A percentile compares a stretch with the other conserved stretches of the same genome.
phyloP scores from a whole-genome alignment of 2,888 invertebrate species.

The Petrophora chlorosata region DNA sequence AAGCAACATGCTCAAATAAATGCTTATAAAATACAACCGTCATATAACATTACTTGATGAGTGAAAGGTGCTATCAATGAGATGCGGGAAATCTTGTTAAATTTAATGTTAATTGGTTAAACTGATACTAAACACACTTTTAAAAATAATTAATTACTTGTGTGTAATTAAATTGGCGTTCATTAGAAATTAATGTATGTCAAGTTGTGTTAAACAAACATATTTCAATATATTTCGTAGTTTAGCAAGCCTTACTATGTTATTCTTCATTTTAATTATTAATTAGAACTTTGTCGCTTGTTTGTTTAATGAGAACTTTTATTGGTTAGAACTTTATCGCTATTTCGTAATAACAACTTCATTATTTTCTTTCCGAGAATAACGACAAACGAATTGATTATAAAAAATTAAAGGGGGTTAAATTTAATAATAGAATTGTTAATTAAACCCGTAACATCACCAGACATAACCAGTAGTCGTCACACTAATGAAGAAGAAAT shows the following conservation, averaged over 20 bases:
- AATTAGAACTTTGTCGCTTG: too few relatives aligned
- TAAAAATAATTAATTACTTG: neutral
- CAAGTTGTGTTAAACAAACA: neutral
- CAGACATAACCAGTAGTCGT: slow-evolving; percentile 22
- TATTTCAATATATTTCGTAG: neutral
- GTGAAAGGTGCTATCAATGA: slow-evolving; percentile 20
- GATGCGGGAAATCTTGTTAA: slow-evolving; percentile 4
- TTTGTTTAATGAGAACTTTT: too few relatives aligned
- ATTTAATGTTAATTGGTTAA: slow-evolving; percentile 6
- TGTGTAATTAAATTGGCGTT: too few relatives aligned
- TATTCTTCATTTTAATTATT: too few relatives aligned
- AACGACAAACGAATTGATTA: too few relatives aligned
- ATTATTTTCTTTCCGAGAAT: too few relatives aligned
- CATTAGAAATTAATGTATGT: neutral
- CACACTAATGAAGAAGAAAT: slow-evolving; percentile 29
- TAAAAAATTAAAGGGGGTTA: neutral
- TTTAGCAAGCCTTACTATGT: too few relatives aligned
- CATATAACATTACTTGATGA: slow-evolving; percentile 7
- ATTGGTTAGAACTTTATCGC: too few relatives aligned
- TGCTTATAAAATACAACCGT: neutral
- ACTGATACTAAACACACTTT: neutral
- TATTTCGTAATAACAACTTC: too few relatives aligned
- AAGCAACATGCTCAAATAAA: too few relatives aligned
- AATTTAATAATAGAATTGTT: slow-evolving; percentile 5
- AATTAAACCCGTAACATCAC: slow-evolving; percentile 22